Percentiles rank a stretch among this genome's conserved stretches.
Evolutionary conservation across 1,140 invertebrate genomes (phyloP).

Genomic region (Globodera rostochiensis): DNA sequence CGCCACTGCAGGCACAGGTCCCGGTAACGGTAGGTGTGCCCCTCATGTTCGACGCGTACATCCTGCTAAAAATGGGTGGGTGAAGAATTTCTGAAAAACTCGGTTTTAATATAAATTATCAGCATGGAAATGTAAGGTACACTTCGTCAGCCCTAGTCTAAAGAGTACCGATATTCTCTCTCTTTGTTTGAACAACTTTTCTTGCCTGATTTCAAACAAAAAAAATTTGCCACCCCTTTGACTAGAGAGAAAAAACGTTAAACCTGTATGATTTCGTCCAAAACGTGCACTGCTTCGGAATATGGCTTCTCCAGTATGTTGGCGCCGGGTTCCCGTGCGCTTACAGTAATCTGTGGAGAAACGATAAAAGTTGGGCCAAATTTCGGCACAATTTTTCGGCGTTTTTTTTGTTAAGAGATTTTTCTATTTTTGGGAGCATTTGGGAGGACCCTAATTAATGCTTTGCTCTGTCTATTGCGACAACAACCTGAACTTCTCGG

Average conservation of each 20-base stretch:
- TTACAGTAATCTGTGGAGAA: slow-evolving; percentile 53
- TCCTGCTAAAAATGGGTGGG: slow-evolving; percentile 24
- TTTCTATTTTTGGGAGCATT: too few relatives aligned
- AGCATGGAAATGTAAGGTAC: too few relatives aligned
- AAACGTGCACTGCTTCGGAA: slow-evolving; percentile 51
- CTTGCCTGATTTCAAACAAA: neutral
- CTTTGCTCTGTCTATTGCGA: neutral
- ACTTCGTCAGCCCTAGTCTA: too few relatives aligned
- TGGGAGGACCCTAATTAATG: too few relatives aligned
- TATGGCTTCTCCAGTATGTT: slow-evolving; percentile 62
- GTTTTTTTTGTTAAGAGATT: too few relatives aligned
- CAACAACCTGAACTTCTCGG: slow-evolving; percentile 57
- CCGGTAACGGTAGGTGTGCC: slow-evolving; percentile 50
- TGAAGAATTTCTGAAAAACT: too few relatives aligned
- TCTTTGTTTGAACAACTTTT: neutral
- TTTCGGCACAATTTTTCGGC: too few relatives aligned
- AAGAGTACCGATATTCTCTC: neutral
- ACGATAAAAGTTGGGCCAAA: too few relatives aligned
- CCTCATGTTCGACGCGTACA: slow-evolving; percentile 54
- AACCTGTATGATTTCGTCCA: slow-evolving; percentile 56
- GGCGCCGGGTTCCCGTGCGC: slow-evolving; percentile 49
- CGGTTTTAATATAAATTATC: too few relatives aligned
- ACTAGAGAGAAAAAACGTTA: neutral
- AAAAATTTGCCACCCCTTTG: neutral
- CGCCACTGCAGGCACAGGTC: slow-evolving; percentile 55